Base-by-base conservation (phyloP, 2,113 vertebrate genomes). In the Engystomops pustulosus region DNA sequence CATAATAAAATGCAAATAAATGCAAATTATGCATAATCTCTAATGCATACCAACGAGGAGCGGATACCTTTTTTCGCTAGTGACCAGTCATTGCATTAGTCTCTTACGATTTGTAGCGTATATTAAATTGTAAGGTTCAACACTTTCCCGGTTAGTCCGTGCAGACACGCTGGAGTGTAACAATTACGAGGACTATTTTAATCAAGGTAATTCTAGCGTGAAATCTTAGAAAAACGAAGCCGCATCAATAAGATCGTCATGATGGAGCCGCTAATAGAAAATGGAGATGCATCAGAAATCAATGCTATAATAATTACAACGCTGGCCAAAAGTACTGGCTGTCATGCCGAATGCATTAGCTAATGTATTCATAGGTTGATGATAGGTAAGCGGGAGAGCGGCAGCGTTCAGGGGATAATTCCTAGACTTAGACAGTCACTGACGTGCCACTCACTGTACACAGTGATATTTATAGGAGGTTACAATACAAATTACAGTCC, bases 401-500 rank as follows among this genome's bases (percentile, higher is more conserved):
- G 87, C 87, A 80, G 85, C 90, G 89, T 89, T 91, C 79, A 47
- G 87, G 87, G 89, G 93, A 91, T 94, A 92, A 94, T 94, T 93
- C 90, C 88, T 82, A 4, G 85, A 90, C 88, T 90, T 92, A 92
- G 93, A 94, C 92, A 90, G 89, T 91, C 89, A 91, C 91, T n/a
- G n/a, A 90, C 87, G 45, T 30, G 58, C 89, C 92, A 88, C 87
- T 83, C 92, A 88, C 87, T 83, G 90, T 93, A 94, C 87, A 89
- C 89, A 88, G 87, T 92, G 94, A 93, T 95, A 94, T 95, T 96
- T 96, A 95, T 95, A 92, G 94, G 90, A 90, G 94, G 93, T 94
- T 96, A 96, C 95, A 94, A 94, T 92, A 94, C 92, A 95, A 94
- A 94, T 94, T 93, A 96, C 93, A 93, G 92, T 93, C 94, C 90